These are phyloP conservation scores for Salvelinus sp. DNA, from an alignment of 2,113 vertebrate genomes.

Conservation along the genomic window DNA sequence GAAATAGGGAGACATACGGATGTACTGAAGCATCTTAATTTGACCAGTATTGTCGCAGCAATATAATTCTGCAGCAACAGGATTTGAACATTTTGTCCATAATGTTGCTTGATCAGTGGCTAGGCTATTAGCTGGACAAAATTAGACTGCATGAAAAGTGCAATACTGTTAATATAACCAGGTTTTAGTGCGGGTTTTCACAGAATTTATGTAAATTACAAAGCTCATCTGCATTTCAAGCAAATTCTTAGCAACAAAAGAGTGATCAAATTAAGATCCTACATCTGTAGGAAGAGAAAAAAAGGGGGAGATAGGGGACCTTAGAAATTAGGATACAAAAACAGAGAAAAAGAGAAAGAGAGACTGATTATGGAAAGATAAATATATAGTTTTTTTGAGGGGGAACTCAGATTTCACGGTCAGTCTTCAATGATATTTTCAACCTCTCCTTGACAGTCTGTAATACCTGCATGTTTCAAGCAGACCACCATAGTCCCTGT, in stretches of 20 bases:
- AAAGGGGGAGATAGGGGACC: no score
- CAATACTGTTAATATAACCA: not conserved
- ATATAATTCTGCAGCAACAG: not conserved
- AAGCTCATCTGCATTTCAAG: not conserved
- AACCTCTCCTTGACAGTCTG: no score
- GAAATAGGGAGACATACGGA: not conserved
- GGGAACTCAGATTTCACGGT: no score
- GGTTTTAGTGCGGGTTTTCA: not conserved
- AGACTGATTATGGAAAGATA: conserved; percentile 55
- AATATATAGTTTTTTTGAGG: not conserved
- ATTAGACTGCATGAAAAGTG: no score
- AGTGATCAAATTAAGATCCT: conserved; percentile 41
- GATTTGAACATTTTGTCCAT: not conserved
- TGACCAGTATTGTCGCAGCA: not conserved
- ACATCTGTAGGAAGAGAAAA: conserved; percentile 26
- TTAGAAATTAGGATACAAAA: not conserved
- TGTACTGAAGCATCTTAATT: not conserved
- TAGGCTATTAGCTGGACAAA: no score
- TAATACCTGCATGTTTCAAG: no score
- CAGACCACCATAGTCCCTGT: no score
- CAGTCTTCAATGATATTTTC: no score
- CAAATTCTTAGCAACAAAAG: conserved; percentile 17
- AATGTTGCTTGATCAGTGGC: no score
- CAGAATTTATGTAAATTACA: not conserved
- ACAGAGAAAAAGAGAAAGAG: conserved; percentile 18